phyloP scores from a whole-genome alignment of 2,888 invertebrate species.

The Acronicta psi region DNA sequence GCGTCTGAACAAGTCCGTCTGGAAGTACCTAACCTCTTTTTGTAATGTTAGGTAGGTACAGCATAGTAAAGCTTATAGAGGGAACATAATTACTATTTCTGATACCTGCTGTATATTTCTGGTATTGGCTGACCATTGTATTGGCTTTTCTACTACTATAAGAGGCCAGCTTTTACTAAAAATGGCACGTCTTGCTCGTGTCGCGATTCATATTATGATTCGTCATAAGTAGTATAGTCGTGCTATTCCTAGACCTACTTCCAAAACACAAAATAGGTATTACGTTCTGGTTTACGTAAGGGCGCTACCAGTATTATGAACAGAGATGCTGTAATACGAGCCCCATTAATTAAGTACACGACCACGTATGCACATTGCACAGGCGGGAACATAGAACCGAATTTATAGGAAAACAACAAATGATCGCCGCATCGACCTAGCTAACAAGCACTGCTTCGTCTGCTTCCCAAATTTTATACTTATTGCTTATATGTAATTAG shows the following conservation, averaged over 20 bases:
- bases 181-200: too few species aligned
- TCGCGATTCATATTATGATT: too few species aligned
- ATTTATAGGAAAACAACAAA: slow-evolving; percentile 51
- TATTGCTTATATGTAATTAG: background rate
- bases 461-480: too few species aligned
- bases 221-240: too few species aligned
- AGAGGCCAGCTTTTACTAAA: too few species aligned
- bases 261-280: slow-evolving; percentile 15
- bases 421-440: slow-evolving; percentile 42
- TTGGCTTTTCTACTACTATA: too few species aligned
- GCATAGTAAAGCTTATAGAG: too few species aligned
- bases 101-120: too few species aligned
- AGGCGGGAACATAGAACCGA: slow-evolving; percentile 41
- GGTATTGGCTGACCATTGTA: too few species aligned
- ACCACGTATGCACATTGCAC: slow-evolving; percentile 36
- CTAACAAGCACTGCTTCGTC: slow-evolving; percentile 21
- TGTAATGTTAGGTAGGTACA: too few species aligned
- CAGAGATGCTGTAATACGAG: slow-evolving; percentile 34
- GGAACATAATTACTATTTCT: too few species aligned
- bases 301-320: slow-evolving; percentile 14
- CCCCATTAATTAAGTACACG: slow-evolving; percentile 47
- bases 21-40: too few species aligned
- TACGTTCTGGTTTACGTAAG: slow-evolving; percentile 15
- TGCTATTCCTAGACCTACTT: background rate
- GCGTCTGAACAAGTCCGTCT: background rate